A percentile compares a stretch with the other conserved stretches of the same genome.
Conservation (phyloP, 2,888 invertebrate species). For the Rotaria socialis region DNA sequence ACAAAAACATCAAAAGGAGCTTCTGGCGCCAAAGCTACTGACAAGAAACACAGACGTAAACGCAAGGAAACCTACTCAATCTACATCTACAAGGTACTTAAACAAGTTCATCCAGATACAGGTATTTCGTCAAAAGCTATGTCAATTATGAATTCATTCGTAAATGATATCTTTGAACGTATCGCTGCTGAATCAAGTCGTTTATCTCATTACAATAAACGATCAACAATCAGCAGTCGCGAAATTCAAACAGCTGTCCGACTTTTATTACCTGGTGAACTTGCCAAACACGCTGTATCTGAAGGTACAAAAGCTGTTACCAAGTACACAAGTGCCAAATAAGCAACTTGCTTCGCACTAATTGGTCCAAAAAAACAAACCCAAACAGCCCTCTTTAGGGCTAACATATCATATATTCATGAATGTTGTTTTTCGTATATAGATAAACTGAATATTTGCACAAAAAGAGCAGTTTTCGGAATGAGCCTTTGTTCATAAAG, state of each 20-base stretch:
- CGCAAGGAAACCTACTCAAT: constrained; percentile 49
- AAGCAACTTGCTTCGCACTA: neutral
- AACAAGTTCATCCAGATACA: constrained; percentile 55
- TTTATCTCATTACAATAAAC: constrained; percentile 52
- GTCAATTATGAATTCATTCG: constrained; percentile 51
- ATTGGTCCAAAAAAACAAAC: neutral
- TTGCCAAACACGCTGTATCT: constrained; percentile 49
- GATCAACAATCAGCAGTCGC: constrained; percentile 48
- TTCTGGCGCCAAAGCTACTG: constrained; percentile 46
- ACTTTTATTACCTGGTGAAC: constrained; percentile 48
- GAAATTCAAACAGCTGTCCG: constrained; percentile 49
- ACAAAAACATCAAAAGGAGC: constrained; percentile 39
- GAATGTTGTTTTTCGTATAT: neutral
- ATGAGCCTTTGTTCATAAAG: too few relatives aligned
- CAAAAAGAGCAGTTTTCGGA: too few relatives aligned
- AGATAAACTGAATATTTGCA: neutral
- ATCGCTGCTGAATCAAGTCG: constrained; percentile 53
- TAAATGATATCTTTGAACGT: constrained; percentile 55
- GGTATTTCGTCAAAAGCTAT: constrained; percentile 49
- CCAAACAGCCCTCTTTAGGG: constrained; percentile 50
- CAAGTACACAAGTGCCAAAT: constrained; percentile 49
- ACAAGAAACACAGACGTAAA: constrained; percentile 50
- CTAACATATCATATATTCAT: constrained; percentile 42
- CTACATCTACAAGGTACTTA: constrained; percentile 50
- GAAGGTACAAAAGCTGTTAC: constrained; percentile 49